Base-by-base conservation (phyloP, 2,888 invertebrate species). In the Teinopalpus imperialis region DNA sequence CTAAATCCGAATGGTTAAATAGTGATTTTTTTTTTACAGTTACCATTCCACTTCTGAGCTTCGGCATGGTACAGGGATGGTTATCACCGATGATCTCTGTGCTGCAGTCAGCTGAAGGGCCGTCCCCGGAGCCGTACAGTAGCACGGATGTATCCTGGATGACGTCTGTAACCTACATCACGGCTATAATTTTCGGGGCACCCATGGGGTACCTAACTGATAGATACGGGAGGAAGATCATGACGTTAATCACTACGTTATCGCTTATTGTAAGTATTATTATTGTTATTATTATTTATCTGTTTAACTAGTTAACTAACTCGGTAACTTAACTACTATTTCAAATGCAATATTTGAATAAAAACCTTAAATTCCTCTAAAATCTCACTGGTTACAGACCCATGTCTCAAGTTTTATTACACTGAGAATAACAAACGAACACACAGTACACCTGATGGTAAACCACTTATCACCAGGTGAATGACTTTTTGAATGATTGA, bases 51-150 rank as follows among this genome's bases (percentile, higher is more conserved):
- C 66, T 87, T 2, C 61, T 87, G 2, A 85, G 75, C 54, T 87
- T 87, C 60, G 87, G 87, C 29, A 87, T 87, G 87, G 73, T 86
- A 12, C 87, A 87, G 51, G 87, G 87, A 18, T 87, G 87, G 87
- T 40, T 88, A 24, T 87, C 87, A 0, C 87, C 87, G n/a, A 88
- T 87, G 87, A 73, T 86, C 34, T 73, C 81, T 0, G 60, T 72
- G 8, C 78, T 88, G 5, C 78, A 81, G 61, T 81, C 86, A 0
- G 43, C 74, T 0, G 63, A 75, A 0, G 73, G 79, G 0, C 86
- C 87, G 0, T 73, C 77, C 0, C 68, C 69, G 7, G 68, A 70
- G 26, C 77, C 80, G 0, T 86, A 63, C 69, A 74, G 70, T 48
- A 69, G 59, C 49, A 59, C 64, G 0, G 82, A 86, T 49, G 77